phyloP scores from a whole-genome alignment of 2,113 vertebrate species.

The Cinclus cinclus region DNA sequence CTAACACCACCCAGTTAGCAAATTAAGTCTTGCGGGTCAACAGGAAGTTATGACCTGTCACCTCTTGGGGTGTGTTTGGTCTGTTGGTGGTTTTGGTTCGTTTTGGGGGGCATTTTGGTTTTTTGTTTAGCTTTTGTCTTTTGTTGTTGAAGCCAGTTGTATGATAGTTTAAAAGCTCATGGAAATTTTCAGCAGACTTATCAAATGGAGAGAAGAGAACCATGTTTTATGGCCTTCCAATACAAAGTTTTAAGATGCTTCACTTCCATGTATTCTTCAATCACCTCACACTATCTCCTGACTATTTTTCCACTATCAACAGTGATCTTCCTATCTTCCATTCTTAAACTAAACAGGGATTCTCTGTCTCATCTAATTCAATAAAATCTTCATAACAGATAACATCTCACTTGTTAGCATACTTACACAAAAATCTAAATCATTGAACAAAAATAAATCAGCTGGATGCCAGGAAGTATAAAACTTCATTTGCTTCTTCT shows the following conservation, averaged over 20 bases:
- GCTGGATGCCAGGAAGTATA: neutral
- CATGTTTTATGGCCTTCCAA: neutral
- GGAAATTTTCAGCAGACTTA: neutral
- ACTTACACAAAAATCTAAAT: neutral
- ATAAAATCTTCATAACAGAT: neutral
- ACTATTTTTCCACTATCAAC: neutral
- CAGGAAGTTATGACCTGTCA: neutral
- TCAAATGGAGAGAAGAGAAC: neutral
- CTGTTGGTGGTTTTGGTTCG: neutral
- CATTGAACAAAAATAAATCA: neutral
- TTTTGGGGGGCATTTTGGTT: neutral
- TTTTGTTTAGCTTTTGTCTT: neutral
- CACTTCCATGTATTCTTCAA: neutral
- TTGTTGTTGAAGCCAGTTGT: neutral
- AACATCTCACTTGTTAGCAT: neutral
- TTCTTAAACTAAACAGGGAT: neutral
- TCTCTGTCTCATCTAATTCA: neutral
- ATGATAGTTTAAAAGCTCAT: neutral
- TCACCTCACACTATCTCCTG: neutral
- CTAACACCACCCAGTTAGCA: neutral
- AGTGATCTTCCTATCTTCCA: neutral
- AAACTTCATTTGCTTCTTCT: neutral
- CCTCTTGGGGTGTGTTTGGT: neutral
- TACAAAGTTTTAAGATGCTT: neutral
- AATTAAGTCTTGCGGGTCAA: neutral